phyloP scores from a whole-genome alignment of 2,888 invertebrate species.

The Darwinula stevensoni region DNA sequence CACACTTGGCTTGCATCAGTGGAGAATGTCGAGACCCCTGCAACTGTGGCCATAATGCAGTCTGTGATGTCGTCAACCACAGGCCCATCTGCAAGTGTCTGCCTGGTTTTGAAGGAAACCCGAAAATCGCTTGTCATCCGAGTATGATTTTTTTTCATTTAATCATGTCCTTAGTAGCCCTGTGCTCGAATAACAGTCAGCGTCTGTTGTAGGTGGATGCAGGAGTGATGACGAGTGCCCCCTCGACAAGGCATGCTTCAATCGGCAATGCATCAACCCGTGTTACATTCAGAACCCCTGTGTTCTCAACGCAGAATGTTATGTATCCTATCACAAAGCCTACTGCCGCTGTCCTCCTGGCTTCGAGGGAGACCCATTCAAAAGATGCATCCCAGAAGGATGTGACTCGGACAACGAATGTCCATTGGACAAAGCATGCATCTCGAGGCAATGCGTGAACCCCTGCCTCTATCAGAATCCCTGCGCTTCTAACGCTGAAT shows the following conservation, averaged over 20 bases:
- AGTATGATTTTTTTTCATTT: conserved; percentile 12
- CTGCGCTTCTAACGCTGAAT: conserved; percentile 47
- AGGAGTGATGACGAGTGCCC: conserved; percentile 10
- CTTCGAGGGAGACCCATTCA: conserved; percentile 34
- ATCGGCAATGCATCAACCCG: conserved; percentile 32
- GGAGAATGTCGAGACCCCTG: conserved; percentile 61
- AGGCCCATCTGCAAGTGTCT: conserved; percentile 59
- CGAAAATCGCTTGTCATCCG: conserved; percentile 42
- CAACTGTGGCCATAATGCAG: conserved; percentile 50
- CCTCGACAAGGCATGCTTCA: conserved; percentile 9
- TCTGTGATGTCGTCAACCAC: conserved; percentile 50
- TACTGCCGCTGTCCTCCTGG: conserved; percentile 44
- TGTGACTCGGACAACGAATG: conserved; percentile 44
- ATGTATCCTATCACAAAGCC: conserved; percentile 33
- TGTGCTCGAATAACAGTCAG: conserved; percentile 9
- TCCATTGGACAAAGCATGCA: conserved; percentile 22
- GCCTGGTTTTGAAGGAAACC: conserved; percentile 57
- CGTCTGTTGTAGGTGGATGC: conserved; percentile 11
- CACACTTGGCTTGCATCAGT: conserved; percentile 51
- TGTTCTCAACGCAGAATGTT: conserved; percentile 35
- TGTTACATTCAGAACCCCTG: conserved; percentile 50
- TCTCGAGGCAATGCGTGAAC: conserved; percentile 30
- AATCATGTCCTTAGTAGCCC: conserved; percentile 5
- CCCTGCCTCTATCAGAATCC: conserved; percentile 36
- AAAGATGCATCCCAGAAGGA: conserved; percentile 18